phyloP scores from a whole-genome alignment of 2,113 vertebrate genomes.

The Eulemur macaco region DNA sequence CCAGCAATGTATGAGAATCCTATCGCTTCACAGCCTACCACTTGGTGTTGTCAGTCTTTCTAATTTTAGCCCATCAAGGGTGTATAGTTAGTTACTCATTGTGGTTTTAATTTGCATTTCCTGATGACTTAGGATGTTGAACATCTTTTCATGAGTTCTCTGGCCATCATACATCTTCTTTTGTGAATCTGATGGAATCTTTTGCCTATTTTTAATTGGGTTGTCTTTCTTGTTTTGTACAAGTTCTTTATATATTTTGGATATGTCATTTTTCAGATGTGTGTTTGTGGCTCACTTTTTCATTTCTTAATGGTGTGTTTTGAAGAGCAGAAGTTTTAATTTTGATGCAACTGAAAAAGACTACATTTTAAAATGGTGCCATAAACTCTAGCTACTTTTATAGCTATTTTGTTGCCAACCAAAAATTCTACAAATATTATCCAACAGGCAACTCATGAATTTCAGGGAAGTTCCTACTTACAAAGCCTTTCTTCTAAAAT shows the following conservation, averaged over 20 bases:
- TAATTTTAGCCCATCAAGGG: background rate
- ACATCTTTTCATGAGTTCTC: background rate
- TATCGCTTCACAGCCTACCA: background rate
- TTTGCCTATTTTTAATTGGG: background rate
- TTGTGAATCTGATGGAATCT: background rate
- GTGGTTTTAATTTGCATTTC: background rate
- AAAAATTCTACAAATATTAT: background rate
- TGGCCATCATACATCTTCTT: background rate
- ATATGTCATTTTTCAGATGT: background rate
- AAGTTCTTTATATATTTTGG: background rate
- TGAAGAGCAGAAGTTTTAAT: background rate
- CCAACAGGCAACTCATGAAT: background rate
- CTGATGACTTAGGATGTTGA: background rate
- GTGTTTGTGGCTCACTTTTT: background rate
- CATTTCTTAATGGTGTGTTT: slow-evolving; percentile 9
- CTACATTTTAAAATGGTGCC: background rate
- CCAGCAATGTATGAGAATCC: background rate
- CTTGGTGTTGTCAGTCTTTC: background rate
- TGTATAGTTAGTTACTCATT: background rate
- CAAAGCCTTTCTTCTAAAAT: background rate
- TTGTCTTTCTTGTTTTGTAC: background rate
- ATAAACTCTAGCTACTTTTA: background rate
- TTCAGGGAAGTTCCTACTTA: background rate
- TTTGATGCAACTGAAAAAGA: slow-evolving; percentile 3
- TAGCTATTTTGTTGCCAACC: background rate